A percentile compares a stretch with the other conserved stretches of the same genome.
Conservation (phyloP, 2,797 vertebrate genomes). For the Sebastes kiyomatsui region DNA sequence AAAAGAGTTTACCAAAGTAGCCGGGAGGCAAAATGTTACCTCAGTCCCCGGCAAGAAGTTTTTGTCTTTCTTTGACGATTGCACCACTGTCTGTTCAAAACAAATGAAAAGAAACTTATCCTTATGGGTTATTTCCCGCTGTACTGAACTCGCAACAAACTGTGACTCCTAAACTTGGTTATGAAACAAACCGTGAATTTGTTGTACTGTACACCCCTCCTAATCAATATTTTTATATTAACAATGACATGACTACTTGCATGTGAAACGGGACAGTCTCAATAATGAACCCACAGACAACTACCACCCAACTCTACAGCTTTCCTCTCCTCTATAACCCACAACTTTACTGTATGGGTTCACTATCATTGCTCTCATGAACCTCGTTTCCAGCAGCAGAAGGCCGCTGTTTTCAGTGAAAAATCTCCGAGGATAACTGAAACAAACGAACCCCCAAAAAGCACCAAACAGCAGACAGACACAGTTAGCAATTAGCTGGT, state of each 20-base stretch:
- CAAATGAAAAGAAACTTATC: background rate
- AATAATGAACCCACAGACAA: background rate
- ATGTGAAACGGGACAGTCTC: background rate
- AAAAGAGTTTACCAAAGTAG: background rate
- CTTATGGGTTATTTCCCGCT: fast-evolving
- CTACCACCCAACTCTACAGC: background rate
- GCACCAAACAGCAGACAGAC: background rate
- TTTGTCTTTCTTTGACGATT: background rate
- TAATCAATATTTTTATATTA: background rate
- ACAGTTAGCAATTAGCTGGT: background rate
- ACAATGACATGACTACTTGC: background rate
- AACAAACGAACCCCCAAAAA: background rate
- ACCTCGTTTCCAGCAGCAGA: background rate
- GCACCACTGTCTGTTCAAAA: background rate
- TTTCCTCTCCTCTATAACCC: background rate
- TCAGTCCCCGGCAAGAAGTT: background rate
- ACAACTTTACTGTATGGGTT: background rate
- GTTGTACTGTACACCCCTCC: background rate
- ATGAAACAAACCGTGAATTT: background rate
- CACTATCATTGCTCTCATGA: background rate
- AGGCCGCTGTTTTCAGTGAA: background rate
- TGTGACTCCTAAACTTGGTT: too few relatives aligned
- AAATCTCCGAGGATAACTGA: background rate
- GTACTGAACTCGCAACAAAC: too few relatives aligned
- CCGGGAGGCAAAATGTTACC: background rate